A percentile compares a stretch with the other conserved stretches of the same genome.
These are phyloP conservation scores for Tetragnatha versicolor DNA, from an alignment of 1,140 invertebrate genomes.

Conservation along the genomic window DNA sequence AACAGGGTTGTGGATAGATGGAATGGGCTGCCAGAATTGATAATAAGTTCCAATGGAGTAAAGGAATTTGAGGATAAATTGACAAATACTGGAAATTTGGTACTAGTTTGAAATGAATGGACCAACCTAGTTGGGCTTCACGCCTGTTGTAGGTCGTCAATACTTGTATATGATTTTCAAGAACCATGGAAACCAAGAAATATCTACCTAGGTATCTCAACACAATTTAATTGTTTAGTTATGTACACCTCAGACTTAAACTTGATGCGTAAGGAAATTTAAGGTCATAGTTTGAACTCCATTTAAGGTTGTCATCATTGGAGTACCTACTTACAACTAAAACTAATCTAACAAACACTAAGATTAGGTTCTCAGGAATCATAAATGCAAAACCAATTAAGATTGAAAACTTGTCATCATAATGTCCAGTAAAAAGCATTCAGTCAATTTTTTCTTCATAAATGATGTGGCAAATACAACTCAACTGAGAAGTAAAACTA, in stretches of 20 bases:
- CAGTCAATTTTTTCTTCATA: slow-evolving; percentile 16
- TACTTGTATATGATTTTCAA: too few relatives aligned
- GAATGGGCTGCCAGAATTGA: too few relatives aligned
- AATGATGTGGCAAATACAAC: not conserved
- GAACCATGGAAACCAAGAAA: too few relatives aligned
- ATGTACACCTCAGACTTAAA: slow-evolving; percentile 39
- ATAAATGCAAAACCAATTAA: not conserved
- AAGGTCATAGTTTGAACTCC: not conserved
- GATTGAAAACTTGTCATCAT: slow-evolving; percentile 49
- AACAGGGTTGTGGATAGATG: too few relatives aligned
- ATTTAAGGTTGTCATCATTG: not conserved
- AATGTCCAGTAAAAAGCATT: not conserved
- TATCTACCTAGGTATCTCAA: too few relatives aligned
- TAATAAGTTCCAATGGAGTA: too few relatives aligned
- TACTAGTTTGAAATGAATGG: too few relatives aligned
- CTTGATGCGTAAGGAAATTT: slow-evolving; percentile 20
- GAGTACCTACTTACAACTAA: slow-evolving; percentile 9
- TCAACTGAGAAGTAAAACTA: slow-evolving; percentile 26
- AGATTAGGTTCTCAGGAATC: slow-evolving; percentile 1
- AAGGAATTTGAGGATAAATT: too few relatives aligned
- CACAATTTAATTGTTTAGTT: not conserved
- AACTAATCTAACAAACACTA: not conserved
- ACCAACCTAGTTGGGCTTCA: too few relatives aligned
- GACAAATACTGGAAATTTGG: too few relatives aligned
- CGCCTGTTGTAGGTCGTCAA: too few relatives aligned